Evolutionary conservation across 2,113 vertebrate genomes (phyloP).

Genomic region (Cyanoderma ruficeps): DNA sequence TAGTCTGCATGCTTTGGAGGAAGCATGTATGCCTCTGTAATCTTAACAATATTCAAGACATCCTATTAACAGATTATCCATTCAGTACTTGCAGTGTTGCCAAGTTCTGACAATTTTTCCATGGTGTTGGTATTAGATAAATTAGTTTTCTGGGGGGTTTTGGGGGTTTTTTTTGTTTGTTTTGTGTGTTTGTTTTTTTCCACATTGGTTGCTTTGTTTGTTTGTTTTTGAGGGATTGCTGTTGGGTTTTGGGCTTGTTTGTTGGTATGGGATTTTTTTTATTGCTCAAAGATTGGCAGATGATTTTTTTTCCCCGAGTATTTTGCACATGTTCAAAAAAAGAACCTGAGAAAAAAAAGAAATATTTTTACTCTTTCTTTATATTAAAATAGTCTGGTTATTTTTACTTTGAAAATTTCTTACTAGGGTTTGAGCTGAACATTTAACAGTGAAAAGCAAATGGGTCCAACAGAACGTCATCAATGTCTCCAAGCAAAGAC

Average conservation of each 20-base stretch:
- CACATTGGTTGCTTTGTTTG: not conserved
- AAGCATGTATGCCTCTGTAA: not conserved
- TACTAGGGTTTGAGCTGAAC: not conserved
- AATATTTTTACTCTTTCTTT: not conserved
- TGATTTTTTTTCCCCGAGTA: not conserved
- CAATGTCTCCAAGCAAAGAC: not conserved
- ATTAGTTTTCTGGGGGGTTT: not conserved
- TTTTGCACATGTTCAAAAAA: not conserved
- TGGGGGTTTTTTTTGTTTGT: not conserved
- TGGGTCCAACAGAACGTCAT: not conserved
- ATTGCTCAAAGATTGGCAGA: not conserved
- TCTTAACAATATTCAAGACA: not conserved
- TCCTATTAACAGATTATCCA: not conserved
- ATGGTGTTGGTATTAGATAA: not conserved
- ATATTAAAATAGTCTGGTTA: fast-evolving
- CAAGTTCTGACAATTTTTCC: not conserved
- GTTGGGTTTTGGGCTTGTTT: not conserved
- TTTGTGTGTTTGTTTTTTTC: not conserved
- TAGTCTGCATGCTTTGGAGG: not conserved
- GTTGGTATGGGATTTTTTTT: fast-evolving
- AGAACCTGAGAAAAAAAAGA: not conserved
- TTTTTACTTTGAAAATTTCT: not conserved
- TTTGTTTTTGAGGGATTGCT: not conserved
- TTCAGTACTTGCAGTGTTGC: not conserved
- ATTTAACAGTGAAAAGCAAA: not conserved